Evolutionary conservation across 2,113 vertebrate species (phyloP).

Genomic region (Grammomys dolichurus): DNA sequence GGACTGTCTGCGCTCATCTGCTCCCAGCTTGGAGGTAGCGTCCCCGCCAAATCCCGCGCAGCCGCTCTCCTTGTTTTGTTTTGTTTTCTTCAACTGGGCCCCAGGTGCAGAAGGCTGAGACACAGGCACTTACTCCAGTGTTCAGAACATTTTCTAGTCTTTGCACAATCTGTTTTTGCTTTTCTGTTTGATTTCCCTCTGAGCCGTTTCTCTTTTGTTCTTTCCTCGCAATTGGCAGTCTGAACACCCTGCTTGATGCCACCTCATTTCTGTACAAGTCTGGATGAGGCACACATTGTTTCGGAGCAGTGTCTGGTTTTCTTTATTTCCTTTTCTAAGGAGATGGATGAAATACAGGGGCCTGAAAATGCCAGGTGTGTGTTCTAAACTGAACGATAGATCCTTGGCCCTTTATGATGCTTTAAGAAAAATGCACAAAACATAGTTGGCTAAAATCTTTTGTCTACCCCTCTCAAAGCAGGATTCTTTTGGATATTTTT

Average conservation of each 20-base stretch:
- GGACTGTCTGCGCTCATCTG: background rate
- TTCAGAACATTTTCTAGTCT: background rate
- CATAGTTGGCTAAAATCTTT: background rate
- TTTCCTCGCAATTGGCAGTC: background rate
- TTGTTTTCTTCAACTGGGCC: background rate
- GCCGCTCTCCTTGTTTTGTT: background rate
- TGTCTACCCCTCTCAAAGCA: background rate
- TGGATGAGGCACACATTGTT: background rate
- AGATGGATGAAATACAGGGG: background rate
- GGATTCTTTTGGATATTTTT: background rate
- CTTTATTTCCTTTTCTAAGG: background rate
- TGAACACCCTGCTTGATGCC: background rate
- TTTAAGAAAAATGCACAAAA: background rate
- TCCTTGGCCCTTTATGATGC: background rate
- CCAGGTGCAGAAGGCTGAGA: background rate
- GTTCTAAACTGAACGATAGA: background rate
- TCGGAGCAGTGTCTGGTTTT: background rate
- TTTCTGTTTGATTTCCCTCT: constrained; percentile 22
- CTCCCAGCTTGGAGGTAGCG: background rate
- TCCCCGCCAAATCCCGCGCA: background rate
- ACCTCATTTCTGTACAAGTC: background rate
- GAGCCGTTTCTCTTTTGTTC: background rate
- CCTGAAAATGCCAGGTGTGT: background rate
- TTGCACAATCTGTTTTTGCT: background rate
- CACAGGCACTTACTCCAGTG: background rate